A percentile compares a stretch with the other conserved stretches of the same genome.
These are phyloP conservation scores for Brenthis ino DNA, from an alignment of 2,888 invertebrate species.

Conservation along the genomic window DNA sequence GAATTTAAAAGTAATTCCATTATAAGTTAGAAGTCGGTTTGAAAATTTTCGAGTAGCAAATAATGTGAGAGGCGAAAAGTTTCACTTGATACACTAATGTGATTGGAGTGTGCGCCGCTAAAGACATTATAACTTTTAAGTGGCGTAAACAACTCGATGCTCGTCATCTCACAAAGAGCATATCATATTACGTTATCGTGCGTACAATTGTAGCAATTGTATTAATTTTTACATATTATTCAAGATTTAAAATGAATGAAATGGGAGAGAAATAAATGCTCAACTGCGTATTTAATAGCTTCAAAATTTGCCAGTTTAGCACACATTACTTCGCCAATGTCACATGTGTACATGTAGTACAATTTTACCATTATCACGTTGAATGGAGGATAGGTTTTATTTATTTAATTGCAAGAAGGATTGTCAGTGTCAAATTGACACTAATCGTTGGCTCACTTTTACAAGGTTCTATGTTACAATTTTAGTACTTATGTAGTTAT, in stretches of 20 bases:
- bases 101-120: slow-evolving; percentile 59
- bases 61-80: slow-evolving; percentile 61
- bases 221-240: background rate
- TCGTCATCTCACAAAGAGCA: slow-evolving; percentile 31
- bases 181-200: slow-evolving; percentile 32
- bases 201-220: background rate
- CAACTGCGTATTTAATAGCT: too few relatives aligned
- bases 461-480: too few relatives aligned
- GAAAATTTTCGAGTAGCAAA: slow-evolving; percentile 64
- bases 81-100: slow-evolving; percentile 64
- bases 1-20: slow-evolving; percentile 76
- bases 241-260: background rate
- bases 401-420: too few relatives aligned
- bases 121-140: slow-evolving; percentile 65
- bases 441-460: too few relatives aligned
- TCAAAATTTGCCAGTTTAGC: too few relatives aligned
- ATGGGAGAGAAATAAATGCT: too few relatives aligned
- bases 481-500: too few relatives aligned
- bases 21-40: slow-evolving; percentile 66
- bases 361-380: too few relatives aligned
- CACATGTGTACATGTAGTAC: too few relatives aligned
- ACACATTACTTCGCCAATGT: too few relatives aligned
- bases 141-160: slow-evolving; percentile 58
- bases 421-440: too few relatives aligned
- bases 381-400: too few relatives aligned